A percentile compares a stretch with the other conserved stretches of the same genome.
phyloP scores from a whole-genome alignment of 1,140 invertebrate species.

The Drosophila littoralis region DNA sequence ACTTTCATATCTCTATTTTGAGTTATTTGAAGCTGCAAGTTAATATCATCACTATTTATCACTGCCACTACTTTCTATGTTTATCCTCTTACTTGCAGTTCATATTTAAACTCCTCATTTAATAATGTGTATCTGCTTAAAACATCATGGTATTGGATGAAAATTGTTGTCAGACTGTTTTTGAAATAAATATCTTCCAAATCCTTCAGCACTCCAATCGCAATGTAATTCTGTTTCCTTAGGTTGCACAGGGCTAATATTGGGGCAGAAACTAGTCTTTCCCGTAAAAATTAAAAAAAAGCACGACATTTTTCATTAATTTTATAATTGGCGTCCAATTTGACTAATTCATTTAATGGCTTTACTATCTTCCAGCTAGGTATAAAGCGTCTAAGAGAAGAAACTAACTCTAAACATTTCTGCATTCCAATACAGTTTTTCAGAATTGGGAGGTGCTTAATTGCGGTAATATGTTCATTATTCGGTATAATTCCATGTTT shows the following conservation, averaged over 20 bases:
- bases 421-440: slow-evolving; percentile 59
- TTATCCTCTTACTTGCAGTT: not conserved
- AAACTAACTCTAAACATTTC: slow-evolving; percentile 46
- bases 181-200: not conserved
- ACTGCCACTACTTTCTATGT: not conserved
- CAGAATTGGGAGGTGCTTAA: slow-evolving; percentile 63
- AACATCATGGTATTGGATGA: not conserved
- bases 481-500: slow-evolving; percentile 55
- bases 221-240: slow-evolving; percentile 7
- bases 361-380: not conserved
- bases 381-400: slow-evolving; percentile 2
- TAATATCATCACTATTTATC: not conserved
- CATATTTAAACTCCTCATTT: not conserved
- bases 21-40: not conserved
- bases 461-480: slow-evolving; percentile 60
- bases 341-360: no score
- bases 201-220: not conserved
- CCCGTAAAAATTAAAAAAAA: no score
- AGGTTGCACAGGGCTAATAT: not conserved
- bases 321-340: no score
- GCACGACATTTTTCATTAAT: no score
- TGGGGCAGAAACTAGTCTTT: not conserved
- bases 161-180: not conserved
- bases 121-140: not conserved
- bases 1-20: no score